Conservation (phyloP, 2,888 invertebrate genomes). For the Teleiodes luculella region DNA sequence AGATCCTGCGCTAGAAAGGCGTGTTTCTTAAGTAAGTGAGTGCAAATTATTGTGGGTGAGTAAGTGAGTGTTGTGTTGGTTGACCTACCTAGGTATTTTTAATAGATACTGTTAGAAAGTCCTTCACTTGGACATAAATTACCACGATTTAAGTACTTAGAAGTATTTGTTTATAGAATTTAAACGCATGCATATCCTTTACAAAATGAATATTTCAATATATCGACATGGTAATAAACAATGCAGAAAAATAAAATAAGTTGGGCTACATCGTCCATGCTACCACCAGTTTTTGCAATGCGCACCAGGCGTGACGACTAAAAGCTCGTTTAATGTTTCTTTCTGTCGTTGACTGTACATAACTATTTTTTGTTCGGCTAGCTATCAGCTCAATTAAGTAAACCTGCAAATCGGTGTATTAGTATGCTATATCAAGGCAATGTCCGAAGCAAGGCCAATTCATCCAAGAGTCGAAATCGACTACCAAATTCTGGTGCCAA, state of each 20-base stretch:
- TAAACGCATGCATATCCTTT: not conserved
- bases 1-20: too few species aligned
- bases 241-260: not conserved
- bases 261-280: not conserved
- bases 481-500: too few species aligned
- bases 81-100: too few species aligned
- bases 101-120: too few species aligned
- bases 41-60: too few species aligned
- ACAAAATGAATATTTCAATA: not conserved
- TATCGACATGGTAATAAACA: not conserved
- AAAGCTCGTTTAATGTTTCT: conserved; percentile 74
- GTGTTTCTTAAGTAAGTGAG: too few species aligned
- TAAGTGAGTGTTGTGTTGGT: too few species aligned
- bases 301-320: conserved; percentile 65
- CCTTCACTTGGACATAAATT: too few species aligned
- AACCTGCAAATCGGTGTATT: conserved; percentile 53
- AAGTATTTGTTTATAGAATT: too few species aligned
- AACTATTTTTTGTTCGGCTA: conserved; percentile 42
- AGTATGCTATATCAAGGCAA: conserved; percentile 55
- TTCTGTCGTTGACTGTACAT: conserved; percentile 55
- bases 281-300: conserved; percentile 54
- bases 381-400: conserved; percentile 57
- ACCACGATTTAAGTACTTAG: too few species aligned
- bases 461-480: not conserved
- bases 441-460: conserved; percentile 53